Conservation (phyloP, 2,113 vertebrate species). For the Phylloscopus whistleri region DNA sequence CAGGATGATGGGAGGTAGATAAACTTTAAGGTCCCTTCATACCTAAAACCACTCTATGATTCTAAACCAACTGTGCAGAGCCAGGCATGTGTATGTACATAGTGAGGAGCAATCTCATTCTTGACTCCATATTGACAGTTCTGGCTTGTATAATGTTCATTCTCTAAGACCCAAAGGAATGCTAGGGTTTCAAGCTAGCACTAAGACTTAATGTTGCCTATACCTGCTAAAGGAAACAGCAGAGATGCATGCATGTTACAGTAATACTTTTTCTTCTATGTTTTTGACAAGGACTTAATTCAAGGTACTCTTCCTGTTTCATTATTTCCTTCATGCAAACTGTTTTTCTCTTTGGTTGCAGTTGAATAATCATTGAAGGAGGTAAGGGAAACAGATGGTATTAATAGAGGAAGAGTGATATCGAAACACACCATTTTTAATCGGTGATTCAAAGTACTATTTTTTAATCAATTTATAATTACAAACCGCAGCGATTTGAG, state of each 20-base stretch:
- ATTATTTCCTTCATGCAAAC: not conserved
- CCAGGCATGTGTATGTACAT: not conserved
- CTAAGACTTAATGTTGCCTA: not conserved
- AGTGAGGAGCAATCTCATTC: not conserved
- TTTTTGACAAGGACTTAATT: not conserved
- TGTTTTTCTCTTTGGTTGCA: not conserved
- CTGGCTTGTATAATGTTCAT: not conserved
- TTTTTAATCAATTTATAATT: too few relatives aligned
- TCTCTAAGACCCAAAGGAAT: not conserved
- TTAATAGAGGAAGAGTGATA: not conserved
- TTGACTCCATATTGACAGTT: not conserved
- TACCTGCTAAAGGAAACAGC: not conserved
- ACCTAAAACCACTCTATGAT: not conserved
- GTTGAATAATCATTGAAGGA: not conserved
- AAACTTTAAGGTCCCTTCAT: not conserved
- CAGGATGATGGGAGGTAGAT: not conserved
- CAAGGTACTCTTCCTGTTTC: not conserved
- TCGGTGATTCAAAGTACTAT: not conserved
- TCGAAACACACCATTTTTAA: not conserved
- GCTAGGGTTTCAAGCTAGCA: not conserved
- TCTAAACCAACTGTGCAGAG: not conserved
- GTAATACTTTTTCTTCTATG: not conserved
- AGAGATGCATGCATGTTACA: not conserved
- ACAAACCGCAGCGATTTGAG: not conserved
- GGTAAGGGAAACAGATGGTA: rapidly evolving